Percentiles rank a stretch among this genome's conserved stretches.
Conservation (phyloP, 2,888 invertebrate genomes). For the Thereva nobilitata region DNA sequence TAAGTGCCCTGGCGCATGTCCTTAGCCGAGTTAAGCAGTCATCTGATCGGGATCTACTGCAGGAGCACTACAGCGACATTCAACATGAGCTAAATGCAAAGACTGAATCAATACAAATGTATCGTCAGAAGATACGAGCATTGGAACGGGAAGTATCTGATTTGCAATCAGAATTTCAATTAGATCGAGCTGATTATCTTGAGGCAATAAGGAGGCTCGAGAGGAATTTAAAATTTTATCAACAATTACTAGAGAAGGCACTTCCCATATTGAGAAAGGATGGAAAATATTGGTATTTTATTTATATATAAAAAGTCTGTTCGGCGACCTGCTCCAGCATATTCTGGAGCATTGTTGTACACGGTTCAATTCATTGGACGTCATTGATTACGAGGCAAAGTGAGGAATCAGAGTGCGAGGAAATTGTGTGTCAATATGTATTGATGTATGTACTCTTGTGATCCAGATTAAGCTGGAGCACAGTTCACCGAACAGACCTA, state of each 20-base stretch:
- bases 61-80: constrained; percentile 77
- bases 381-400: too few relatives aligned
- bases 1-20: constrained; percentile 63
- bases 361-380: too few relatives aligned
- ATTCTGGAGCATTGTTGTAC: too few relatives aligned
- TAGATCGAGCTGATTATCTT: constrained; percentile 79
- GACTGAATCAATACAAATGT: constrained; percentile 68
- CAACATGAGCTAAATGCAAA: constrained; percentile 76
- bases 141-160: constrained; percentile 75
- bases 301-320: neutral
- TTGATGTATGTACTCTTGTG: too few relatives aligned
- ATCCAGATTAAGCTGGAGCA: too few relatives aligned
- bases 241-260: constrained; percentile 68
- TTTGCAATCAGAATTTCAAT: constrained; percentile 79
- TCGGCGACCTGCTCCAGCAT: neutral
- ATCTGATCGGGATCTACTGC: constrained; percentile 70
- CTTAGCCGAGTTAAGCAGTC: constrained; percentile 66
- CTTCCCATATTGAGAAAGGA: constrained; percentile 71
- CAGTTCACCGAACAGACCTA: too few relatives aligned
- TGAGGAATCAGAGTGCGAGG: neutral
- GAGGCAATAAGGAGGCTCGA: constrained; percentile 79
- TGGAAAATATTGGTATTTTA: constrained; percentile 72
- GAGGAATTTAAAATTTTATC: constrained; percentile 68
- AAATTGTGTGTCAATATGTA: too few relatives aligned
- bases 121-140: constrained; percentile 67